phyloP scores from a whole-genome alignment of 2,113 vertebrate genomes.

The Prinia subflava region DNA sequence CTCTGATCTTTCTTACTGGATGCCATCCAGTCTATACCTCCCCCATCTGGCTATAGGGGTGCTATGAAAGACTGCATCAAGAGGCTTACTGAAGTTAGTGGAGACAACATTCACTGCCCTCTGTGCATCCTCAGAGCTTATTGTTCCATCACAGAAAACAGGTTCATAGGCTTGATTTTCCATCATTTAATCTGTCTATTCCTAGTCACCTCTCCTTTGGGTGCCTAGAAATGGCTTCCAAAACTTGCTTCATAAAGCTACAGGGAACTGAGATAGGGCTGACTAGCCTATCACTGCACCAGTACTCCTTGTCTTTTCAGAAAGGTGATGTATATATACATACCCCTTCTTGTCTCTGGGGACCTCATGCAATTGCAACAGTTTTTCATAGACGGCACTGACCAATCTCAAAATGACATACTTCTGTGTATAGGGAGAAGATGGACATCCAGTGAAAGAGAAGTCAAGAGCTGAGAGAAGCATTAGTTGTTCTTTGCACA shows the following conservation, averaged over 20 bases:
- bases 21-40: background rate
- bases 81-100: background rate
- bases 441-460: background rate
- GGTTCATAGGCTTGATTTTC: background rate
- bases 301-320: background rate
- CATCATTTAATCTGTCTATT: background rate
- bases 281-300: background rate
- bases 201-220: background rate
- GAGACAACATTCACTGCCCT: background rate
- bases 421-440: background rate
- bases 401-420: background rate
- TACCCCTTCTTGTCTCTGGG: background rate
- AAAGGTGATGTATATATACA: background rate
- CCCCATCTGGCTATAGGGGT: background rate
- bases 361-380: background rate
- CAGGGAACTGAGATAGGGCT: background rate
- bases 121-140: background rate
- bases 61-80: background rate
- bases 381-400: background rate
- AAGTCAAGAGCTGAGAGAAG: background rate
- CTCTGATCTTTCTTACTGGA: background rate
- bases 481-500: background rate
- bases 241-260: background rate
- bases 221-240: background rate
- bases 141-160: background rate